Conservation (phyloP, 2,888 invertebrate species). For the Anorthoa munda region DNA sequence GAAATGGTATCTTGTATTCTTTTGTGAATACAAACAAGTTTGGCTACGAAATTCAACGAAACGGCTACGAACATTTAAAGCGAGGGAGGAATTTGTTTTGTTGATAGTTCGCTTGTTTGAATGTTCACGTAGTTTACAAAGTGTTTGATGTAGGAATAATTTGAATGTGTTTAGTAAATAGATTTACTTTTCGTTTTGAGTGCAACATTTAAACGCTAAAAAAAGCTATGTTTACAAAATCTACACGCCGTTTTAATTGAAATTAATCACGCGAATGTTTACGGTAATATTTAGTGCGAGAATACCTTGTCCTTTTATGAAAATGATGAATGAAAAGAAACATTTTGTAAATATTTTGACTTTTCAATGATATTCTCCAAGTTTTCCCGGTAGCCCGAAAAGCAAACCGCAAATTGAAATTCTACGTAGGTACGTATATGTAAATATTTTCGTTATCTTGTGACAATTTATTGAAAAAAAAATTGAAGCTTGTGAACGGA, state of each 20-base stretch:
- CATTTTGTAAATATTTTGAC: not conserved
- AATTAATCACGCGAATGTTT: no score
- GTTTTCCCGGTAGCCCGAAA: not conserved
- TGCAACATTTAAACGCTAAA: not conserved
- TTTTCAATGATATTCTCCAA: not conserved
- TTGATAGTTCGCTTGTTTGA: conserved; percentile 10
- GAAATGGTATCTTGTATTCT: conserved; percentile 29
- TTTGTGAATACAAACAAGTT: conserved; percentile 41
- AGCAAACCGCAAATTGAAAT: conserved; percentile 8
- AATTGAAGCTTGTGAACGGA: not conserved
- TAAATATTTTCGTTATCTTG: not conserved
- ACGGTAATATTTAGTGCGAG: not conserved
- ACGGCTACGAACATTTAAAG: conserved; percentile 23
- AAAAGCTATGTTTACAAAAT: not conserved
- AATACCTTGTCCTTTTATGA: not conserved
- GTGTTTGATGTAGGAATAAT: conserved; percentile 11
- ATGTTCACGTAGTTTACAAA: conserved; percentile 11
- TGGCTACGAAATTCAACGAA: conserved; percentile 17
- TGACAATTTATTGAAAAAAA: not conserved
- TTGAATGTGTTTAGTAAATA: conserved; percentile 8
- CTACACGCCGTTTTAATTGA: not conserved
- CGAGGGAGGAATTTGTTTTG: conserved; percentile 12
- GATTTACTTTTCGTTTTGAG: not conserved
- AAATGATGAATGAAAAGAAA: not conserved
- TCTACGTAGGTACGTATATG: not conserved